Base-by-base conservation (phyloP, 2,888 invertebrate genomes). In the Endomychus coccineus region DNA sequence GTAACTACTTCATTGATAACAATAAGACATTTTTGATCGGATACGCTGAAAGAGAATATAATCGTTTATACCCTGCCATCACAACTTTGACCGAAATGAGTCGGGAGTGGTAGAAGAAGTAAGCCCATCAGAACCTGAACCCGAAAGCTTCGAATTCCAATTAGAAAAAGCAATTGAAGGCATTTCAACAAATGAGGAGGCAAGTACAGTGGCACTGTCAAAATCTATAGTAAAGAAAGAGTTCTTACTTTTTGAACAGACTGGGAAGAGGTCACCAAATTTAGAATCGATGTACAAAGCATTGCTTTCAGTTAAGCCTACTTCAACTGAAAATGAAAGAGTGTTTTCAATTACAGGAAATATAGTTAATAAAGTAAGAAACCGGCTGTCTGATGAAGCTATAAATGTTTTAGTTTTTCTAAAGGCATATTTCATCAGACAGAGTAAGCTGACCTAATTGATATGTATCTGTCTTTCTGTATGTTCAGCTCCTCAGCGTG, bases 311-410 rank as follows among this genome's bases (percentile, higher is more conserved):
- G 23, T 34, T 27, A 34, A 36, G 30, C 21, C 21, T 17, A 31
- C 17, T 9, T 36, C 12, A 13, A 19, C 36, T 16, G 36, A 36
- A 28, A 36, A 36, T 30, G 28, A 34, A 15, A 15, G 30, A 17
- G 19, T 19, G 15, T 36, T 36, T 19, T 36, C 12, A 28, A 17
- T 36, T 11, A 21, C 30, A 17, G 36, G 21, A 36, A 34, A 36
- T 19, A 22, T 31, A 17, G 34, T 34, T 15, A 34, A 7, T 34
- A 27, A 34, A 27, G 25, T 35, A 35, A 32, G 24, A 37, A 37
- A 37, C 16, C 24, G 37, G 23, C 32, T 34, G 16, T 34, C 37
- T 21, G 24, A 37, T 23, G 21, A 35, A 16, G 35, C 35, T 31
- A 15, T 34, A 3, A 37, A 36, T 37, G 29, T 22, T 30, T 12